These are phyloP conservation scores for Meleagris gallopavo DNA, from an alignment of 2,113 vertebrate species.

Conservation along the genomic window DNA sequence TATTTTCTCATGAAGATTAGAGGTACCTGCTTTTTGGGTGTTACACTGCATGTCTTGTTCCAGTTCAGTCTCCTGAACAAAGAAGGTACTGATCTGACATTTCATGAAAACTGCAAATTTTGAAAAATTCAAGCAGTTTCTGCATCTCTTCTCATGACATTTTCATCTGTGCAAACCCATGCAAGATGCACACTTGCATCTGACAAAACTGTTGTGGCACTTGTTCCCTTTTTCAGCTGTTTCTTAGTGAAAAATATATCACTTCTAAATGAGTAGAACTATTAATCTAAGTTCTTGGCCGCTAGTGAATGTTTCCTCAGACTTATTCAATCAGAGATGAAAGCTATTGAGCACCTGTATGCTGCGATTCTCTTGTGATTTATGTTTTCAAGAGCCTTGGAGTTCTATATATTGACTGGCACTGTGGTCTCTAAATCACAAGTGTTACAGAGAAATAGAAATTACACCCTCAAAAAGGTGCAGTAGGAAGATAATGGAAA, in stretches of 20 bases:
- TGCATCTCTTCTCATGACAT: background rate
- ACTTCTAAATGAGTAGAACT: background rate
- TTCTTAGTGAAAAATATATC: background rate
- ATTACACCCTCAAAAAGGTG: background rate
- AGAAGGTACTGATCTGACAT: background rate
- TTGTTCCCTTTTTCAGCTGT: background rate
- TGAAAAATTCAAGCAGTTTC: background rate
- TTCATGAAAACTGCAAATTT: background rate
- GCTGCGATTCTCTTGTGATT: background rate
- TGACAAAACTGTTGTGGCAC: background rate
- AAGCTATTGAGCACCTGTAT: background rate
- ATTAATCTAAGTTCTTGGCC: background rate
- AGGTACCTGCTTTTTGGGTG: background rate
- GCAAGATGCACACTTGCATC: background rate
- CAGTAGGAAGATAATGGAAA: background rate
- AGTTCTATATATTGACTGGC: background rate
- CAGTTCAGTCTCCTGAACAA: background rate
- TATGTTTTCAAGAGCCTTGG: background rate
- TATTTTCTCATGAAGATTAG: background rate
- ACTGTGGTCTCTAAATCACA: background rate
- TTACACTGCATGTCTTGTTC: background rate
- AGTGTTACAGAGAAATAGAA: background rate
- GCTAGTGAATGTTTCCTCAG: background rate
- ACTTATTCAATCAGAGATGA: background rate
- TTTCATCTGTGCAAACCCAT: background rate